phyloP scores from a whole-genome alignment of 2,113 vertebrate genomes.

The Pomatostomus ruficeps region DNA sequence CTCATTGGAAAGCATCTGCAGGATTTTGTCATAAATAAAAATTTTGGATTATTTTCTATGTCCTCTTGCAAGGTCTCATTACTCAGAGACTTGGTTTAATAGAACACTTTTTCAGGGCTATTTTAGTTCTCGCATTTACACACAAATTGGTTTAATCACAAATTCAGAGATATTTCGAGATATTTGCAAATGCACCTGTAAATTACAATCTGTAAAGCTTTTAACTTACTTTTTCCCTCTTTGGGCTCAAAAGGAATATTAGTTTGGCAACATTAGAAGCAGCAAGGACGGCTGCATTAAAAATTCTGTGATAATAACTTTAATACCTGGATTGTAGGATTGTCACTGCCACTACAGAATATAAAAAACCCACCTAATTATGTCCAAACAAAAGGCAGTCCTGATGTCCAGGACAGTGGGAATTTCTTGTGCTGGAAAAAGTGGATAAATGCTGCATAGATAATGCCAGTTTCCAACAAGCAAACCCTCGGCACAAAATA shows the following conservation, averaged over 20 bases:
- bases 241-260: background rate
- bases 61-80: background rate
- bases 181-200: background rate
- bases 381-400: background rate
- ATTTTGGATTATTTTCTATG: fast-evolving
- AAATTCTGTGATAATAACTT: background rate
- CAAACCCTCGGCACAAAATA: background rate
- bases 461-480: background rate
- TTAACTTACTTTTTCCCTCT: background rate
- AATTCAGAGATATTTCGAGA: background rate
- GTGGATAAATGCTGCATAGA: background rate
- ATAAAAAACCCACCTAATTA: background rate
- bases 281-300: background rate
- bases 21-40: background rate
- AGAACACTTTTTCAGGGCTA: background rate
- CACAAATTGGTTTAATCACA: background rate
- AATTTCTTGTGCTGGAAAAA: background rate
- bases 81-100: background rate
- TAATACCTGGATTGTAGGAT: background rate
- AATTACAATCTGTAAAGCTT: background rate
- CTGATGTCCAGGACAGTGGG: background rate
- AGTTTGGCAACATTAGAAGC: background rate
- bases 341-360: background rate
- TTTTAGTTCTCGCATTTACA: background rate
- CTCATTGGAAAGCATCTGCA: background rate